phyloP scores from a whole-genome alignment of 2,888 invertebrate genomes.

The Epistrophe eligans region DNA sequence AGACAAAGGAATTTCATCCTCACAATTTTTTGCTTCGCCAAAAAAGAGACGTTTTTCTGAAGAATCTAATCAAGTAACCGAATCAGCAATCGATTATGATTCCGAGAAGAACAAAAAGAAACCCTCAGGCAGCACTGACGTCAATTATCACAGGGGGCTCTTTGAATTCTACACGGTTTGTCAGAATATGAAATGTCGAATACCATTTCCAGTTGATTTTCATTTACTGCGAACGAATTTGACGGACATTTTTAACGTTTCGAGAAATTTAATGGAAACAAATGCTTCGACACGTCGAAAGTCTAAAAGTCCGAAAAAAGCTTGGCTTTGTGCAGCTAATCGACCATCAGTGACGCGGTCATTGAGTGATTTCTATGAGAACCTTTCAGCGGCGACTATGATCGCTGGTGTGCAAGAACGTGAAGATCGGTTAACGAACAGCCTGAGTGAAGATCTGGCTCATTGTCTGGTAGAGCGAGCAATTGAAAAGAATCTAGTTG shows the following conservation, averaged over 20 bases:
- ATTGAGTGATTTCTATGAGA: constrained; percentile 84
- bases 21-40: constrained; percentile 78
- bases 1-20: constrained; percentile 10
- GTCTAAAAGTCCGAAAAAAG: constrained; percentile 81
- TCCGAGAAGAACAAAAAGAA: constrained; percentile 49
- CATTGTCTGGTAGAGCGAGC: constrained; percentile 81
- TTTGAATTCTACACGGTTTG: constrained; percentile 81
- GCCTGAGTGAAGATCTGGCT: constrained; percentile 80
- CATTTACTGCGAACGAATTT: constrained; percentile 80
- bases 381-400: constrained; percentile 82
- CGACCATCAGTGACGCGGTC: constrained; percentile 81
- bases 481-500: constrained; percentile 79
- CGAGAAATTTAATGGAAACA: constrained; percentile 68
- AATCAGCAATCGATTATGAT: constrained; percentile 62
- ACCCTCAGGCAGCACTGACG: constrained; percentile 26
- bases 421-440: constrained; percentile 79
- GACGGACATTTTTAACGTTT: constrained; percentile 78
- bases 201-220: constrained; percentile 82
- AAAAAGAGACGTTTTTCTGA: constrained; percentile 77
- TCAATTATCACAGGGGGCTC: constrained; percentile 71
- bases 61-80: constrained; percentile 63
- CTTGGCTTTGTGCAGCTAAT: constrained; percentile 79
- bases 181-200: constrained; percentile 80
- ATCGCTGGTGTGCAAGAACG: constrained; percentile 75
- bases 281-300: constrained; percentile 77